Conservation (phyloP, 2,888 invertebrate species). For the Hirtodrosophila cameraria region DNA sequence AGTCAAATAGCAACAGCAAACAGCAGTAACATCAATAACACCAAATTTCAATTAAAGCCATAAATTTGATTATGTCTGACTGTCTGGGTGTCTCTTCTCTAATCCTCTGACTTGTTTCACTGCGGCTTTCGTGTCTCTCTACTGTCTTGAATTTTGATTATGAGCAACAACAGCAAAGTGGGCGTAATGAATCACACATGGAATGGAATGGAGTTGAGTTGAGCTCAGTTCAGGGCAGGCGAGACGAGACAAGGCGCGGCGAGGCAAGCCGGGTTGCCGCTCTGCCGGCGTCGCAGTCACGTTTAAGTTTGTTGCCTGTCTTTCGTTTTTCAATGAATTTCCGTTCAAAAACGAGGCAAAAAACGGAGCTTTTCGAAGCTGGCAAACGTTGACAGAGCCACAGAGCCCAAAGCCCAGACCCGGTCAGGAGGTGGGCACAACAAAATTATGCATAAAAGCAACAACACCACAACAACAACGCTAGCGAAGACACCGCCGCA, state of each 20-base stretch:
- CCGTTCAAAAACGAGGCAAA: constrained; percentile 49
- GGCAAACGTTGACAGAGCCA: constrained; percentile 17
- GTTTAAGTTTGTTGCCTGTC: constrained; percentile 75
- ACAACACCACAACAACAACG: constrained; percentile 22
- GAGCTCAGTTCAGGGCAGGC: too few species aligned
- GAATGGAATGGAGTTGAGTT: constrained; percentile 27
- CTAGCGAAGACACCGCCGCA: constrained; percentile 34
- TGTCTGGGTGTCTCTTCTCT: neutral
- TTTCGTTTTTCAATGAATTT: constrained; percentile 77
- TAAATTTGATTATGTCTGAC: constrained; percentile 36
- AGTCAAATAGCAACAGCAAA: constrained; percentile 8
- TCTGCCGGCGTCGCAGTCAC: constrained; percentile 39
- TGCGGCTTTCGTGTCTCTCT: constrained; percentile 21
- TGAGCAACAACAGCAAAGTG: constrained; percentile 47
- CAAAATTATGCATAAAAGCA: constrained; percentile 64
- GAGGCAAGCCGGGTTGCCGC: neutral
- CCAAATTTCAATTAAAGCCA: constrained; percentile 58
- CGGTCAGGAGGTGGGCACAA: constrained; percentile 47
- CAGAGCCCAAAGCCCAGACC: constrained; percentile 19
- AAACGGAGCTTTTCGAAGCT: constrained; percentile 40
- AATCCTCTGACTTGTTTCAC: constrained; percentile 35
- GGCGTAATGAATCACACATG: constrained; percentile 68
- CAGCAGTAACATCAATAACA: constrained; percentile 24
- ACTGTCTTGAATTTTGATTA: constrained; percentile 49
- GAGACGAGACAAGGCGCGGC: too few species aligned